A percentile compares a stretch with the other conserved stretches of the same genome.
These are phyloP conservation scores for Urocitellus parryii DNA, from an alignment of 2,113 vertebrate genomes.

Conservation along the genomic window DNA sequence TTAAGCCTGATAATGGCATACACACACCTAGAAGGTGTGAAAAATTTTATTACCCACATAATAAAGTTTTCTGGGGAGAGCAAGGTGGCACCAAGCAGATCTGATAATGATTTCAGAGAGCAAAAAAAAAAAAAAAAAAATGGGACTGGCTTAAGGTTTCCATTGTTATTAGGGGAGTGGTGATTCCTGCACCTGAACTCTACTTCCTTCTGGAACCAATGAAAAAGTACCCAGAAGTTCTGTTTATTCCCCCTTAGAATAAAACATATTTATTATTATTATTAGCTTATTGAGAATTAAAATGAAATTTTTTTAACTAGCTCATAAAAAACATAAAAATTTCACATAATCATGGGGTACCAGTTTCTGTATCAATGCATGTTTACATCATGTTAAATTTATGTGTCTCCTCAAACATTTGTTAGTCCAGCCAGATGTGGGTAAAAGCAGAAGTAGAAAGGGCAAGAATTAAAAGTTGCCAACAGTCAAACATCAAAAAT, in stretches of 20 bases:
- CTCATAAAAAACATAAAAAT: neutral
- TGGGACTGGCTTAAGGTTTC: neutral
- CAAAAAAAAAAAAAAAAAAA: slow-evolving; percentile 30
- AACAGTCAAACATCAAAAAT: neutral
- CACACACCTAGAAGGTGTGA: neutral
- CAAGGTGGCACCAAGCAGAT: neutral
- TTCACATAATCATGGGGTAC: no score
- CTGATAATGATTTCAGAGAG: neutral
- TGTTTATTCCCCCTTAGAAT: no score
- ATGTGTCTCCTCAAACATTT: neutral
- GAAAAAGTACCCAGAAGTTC: neutral
- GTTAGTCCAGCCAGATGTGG: neutral
- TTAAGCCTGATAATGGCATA: neutral
- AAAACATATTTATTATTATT: neutral
- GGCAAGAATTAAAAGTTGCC: neutral
- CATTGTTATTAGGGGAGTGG: neutral
- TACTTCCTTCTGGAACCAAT: neutral
- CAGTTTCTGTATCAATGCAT: neutral
- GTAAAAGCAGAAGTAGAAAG: neutral
- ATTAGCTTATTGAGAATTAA: neutral
- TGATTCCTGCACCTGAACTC: neutral
- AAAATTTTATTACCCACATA: neutral
- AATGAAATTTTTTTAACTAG: neutral
- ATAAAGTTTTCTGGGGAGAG: neutral
- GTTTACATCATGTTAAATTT: neutral